Conservation (phyloP, 2,113 vertebrate genomes). For the Colossoma macropomum region DNA sequence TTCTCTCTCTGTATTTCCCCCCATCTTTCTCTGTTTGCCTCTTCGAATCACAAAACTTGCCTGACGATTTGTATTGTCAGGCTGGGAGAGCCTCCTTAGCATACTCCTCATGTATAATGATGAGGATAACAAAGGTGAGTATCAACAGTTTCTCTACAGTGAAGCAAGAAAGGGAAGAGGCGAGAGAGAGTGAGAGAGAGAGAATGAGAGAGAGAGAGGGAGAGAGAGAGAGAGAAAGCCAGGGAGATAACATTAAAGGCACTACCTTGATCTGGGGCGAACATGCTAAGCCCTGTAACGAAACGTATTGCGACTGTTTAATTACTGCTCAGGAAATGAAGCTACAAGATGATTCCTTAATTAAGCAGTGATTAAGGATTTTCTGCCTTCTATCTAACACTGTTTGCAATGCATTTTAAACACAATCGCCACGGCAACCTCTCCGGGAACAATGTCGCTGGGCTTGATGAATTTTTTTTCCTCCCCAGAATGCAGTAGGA, state of each 20-base stretch:
- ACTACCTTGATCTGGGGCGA: conserved; percentile 86
- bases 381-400: conserved; percentile 82
- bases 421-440: conserved; percentile 77
- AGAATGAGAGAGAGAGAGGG: neutral
- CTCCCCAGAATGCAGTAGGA: conserved; percentile 34
- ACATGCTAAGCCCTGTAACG: conserved; percentile 87
- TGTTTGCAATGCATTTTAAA: conserved; percentile 84
- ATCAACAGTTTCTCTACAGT: conserved; percentile 81
- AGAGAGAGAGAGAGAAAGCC: conserved; percentile 60
- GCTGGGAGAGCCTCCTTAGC: conserved; percentile 73
- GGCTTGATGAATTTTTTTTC: conserved; percentile 78
- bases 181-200: neutral
- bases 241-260: conserved; percentile 84
- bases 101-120: conserved; percentile 76
- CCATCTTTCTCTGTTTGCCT: conserved; percentile 45
- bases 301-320: conserved; percentile 84
- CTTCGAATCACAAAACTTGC: conserved; percentile 27
- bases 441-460: conserved; percentile 79
- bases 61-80: conserved; percentile 73
- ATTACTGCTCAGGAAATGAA: conserved; percentile 84
- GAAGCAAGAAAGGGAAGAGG: conserved; percentile 68
- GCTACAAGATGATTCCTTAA: conserved; percentile 88
- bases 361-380: conserved; percentile 87
- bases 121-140: conserved; percentile 78
- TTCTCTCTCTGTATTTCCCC: conserved; percentile 57